Evolutionary conservation across 2,888 invertebrate genomes (phyloP), one percentile per base, ranked within the genome.

Genomic region (Kryphioiulus occultus): DNA sequence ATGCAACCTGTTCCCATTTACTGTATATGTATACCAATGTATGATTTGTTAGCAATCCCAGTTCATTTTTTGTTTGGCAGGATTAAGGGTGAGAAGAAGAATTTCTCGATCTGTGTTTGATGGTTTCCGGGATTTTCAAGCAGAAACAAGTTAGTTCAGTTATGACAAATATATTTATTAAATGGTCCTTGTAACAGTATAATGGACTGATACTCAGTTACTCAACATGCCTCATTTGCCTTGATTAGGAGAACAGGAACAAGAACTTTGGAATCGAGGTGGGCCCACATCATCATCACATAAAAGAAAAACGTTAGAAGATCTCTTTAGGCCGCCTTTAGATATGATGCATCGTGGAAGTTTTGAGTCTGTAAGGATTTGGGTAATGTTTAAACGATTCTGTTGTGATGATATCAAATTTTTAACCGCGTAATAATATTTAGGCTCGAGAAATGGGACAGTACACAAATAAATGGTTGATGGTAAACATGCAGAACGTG

Each of bases 401-500:
- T 0, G 2, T 19, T 85, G 2, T 85, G 10, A 15, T 26, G 17
- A 85, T 19, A 85, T 17, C 35, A 85, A 22, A 86, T 39, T 88
- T n/a, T 84, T 26, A 39, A 42, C 35, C 39, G n/a, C 35, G 0
- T 22, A 15, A 0, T 39, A 42, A 85, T 39, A 39, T 82, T 26
- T 90, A 94, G 92, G 94, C 94, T 0, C 93, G 94, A 35, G 94
- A 94, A 87, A 92, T 92, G 85, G 93, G 95, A 88, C 92, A 93
- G 89, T 90, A 91, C 4, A 92, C 93, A 22, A 94, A 94, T 90
- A 93, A 93, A 88, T 95, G 95, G 95, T 91, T 95, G 35, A 92
- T 95, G 90, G 94, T 95, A 0, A 95, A 95, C 91, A 93, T 95
- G 12, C 95, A 95, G 91, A 94, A 95, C 91, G 93, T 94, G 35